Evolutionary conservation across 1,140 invertebrate species (phyloP).

Genomic region (Liolophura sinensis): DNA sequence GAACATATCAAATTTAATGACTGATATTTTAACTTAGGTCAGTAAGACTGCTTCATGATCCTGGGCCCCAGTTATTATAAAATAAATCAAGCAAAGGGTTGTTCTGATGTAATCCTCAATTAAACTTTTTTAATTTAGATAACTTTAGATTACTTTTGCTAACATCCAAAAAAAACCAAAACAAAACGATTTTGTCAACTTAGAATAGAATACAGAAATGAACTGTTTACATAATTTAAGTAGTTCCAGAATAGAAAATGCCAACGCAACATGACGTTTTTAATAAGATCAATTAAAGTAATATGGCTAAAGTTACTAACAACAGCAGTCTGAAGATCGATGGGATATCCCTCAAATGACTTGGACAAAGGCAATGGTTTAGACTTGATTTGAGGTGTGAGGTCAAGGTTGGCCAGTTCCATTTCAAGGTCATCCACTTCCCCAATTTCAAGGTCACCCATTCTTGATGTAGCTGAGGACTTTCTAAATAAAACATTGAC

Average conservation of each 20-base stretch:
- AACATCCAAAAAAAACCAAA: no score
- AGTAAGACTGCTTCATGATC: background rate
- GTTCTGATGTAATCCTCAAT: no score
- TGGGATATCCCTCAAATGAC: background rate
- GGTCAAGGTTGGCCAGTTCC: slow-evolving; percentile 38
- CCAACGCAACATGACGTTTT: no score
- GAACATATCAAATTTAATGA: no score
- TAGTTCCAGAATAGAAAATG: no score
- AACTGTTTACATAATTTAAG: no score
- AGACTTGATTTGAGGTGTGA: slow-evolving; percentile 22
- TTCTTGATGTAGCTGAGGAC: slow-evolving; percentile 13
- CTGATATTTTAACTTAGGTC: background rate
- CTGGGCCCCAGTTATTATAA: background rate
- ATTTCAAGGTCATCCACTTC: slow-evolving; percentile 48
- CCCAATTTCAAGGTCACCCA: slow-evolving; percentile 46
- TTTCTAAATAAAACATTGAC: slow-evolving; percentile 7
- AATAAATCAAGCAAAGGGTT: no score
- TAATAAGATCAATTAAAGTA: no score
- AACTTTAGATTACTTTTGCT: no score
- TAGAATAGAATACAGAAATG: no score
- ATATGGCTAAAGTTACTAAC: background rate
- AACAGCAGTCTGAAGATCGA: slow-evolving; percentile 1
- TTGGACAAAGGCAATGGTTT: background rate
- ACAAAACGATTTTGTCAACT: no score
- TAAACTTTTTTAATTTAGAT: no score